A percentile compares a stretch with the other conserved stretches of the same genome.
Conservation (phyloP, 2,888 invertebrate species). For the Isoperla grammatica region DNA sequence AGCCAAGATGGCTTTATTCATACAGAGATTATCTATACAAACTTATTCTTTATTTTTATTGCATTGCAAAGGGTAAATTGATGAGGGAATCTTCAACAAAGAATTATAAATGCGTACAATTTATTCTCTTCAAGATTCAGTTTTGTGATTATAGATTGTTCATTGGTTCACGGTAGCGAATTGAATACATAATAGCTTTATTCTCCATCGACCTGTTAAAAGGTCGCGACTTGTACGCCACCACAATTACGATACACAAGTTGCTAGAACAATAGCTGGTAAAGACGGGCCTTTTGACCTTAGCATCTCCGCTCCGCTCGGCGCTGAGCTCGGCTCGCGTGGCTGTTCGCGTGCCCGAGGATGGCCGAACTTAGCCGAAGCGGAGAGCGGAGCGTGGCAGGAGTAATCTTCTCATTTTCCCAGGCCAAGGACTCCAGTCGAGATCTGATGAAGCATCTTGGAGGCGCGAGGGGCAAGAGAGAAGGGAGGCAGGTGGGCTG, state of each 20-base stretch:
- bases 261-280: slow-evolving; percentile 20
- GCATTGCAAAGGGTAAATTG: too few species aligned
- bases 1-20: too few species aligned
- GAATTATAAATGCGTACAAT: neutral
- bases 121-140: neutral
- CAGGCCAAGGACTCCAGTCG: slow-evolving; percentile 20
- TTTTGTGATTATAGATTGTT: neutral
- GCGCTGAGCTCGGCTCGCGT: slow-evolving; percentile 22
- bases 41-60: too few species aligned
- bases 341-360: slow-evolving; percentile 30
- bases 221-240: slow-evolving; percentile 15
- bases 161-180: neutral
- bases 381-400: slow-evolving; percentile 26
- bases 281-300: slow-evolving; percentile 19
- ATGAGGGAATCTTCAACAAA: too few species aligned
- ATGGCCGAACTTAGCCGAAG: slow-evolving; percentile 25
- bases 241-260: slow-evolving; percentile 15
- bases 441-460: slow-evolving; percentile 17
- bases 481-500: slow-evolving; percentile 28
- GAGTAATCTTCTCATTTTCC: slow-evolving; percentile 22
- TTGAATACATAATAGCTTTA: too few species aligned
- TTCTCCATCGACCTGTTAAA: slow-evolving; percentile 15
- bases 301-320: neutral
- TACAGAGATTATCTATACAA: too few species aligned
- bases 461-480: slow-evolving; percentile 7